Evolutionary conservation across 1,140 invertebrate genomes (phyloP).

Genomic region (Neotoxoptera formosana): DNA sequence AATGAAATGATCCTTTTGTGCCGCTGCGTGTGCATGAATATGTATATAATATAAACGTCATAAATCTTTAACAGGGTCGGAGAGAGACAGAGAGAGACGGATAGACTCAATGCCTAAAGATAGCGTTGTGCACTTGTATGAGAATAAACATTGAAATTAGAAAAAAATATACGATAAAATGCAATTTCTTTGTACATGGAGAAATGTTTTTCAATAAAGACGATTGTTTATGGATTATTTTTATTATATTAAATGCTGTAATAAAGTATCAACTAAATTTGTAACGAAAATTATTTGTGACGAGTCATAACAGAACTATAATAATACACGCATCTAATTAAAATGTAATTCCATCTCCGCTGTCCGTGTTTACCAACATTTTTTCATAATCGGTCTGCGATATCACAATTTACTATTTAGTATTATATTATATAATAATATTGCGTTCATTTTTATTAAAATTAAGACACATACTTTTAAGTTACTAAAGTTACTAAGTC

Average conservation of each 20-base stretch:
- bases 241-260: background rate
- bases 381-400: too few relatives aligned
- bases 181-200: background rate
- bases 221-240: conserved; percentile 9
- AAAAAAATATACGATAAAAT: background rate
- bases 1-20: conserved; percentile 25
- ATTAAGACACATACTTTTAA: too few relatives aligned
- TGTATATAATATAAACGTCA: conserved; percentile 3
- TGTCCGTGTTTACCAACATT: too few relatives aligned
- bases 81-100: background rate
- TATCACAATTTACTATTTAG: too few relatives aligned
- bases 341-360: too few relatives aligned
- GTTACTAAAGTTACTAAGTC: too few relatives aligned
- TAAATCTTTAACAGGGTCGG: background rate
- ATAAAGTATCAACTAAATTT: background rate
- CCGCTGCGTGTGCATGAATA: background rate
- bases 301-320: too few relatives aligned
- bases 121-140: background rate
- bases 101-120: background rate
- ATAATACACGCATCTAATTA: too few relatives aligned
- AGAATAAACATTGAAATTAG: background rate
- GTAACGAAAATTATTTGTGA: background rate
- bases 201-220: background rate
- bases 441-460: too few relatives aligned
- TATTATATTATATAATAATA: too few relatives aligned